Base-by-base conservation (phyloP, 1,140 invertebrate species). In the Lethrus apterus region DNA sequence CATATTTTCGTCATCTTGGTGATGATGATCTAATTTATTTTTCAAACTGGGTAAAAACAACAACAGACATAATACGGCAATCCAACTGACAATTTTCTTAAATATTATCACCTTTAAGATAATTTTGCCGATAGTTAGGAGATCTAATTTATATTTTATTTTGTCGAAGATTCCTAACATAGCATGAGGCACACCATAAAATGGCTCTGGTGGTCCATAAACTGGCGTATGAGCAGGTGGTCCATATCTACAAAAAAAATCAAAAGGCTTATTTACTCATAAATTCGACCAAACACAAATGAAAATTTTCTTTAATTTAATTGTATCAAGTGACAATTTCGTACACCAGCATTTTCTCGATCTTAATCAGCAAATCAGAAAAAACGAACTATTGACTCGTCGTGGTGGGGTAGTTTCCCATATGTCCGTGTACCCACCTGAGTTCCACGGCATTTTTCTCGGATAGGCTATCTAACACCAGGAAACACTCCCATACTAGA, bases 61-160 rank as follows among this genome's bases (percentile, higher is more conserved):
- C 43, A 85, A 57, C 49, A 85, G 66, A 57, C 79, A 84, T 44
- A 84, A 74, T 0, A 83, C 60, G 0, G 78, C 81, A 29, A 84
- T 76, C 60, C 84, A 84, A 53, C 82, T 82, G 10, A 84, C 77
- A 32, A 83, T 78, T 62, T 84, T 78, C 61, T 84, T 84, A 53
- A 84, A 83, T 46, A 84, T 80, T 1, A 83, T 64, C 4, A 84
- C 57, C 59, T 84, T 83, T 8, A 84, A 59, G 31, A 83, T 50
- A 24, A 84, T 73, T 59, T 84, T 84, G 0, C 78, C 78, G 13
- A 83, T 57, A 0, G 80, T 81, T 19, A 80, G 67, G 2, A 81
- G 70, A 55, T 79, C 79, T 13, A 83, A 55, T 65, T 83, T 84
- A 2, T 79, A 67, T 2, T 76, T 69, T 0, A 81, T 59, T 50